phyloP scores from a whole-genome alignment of 2,113 vertebrate species.

The Gadus chalcogrammus region DNA sequence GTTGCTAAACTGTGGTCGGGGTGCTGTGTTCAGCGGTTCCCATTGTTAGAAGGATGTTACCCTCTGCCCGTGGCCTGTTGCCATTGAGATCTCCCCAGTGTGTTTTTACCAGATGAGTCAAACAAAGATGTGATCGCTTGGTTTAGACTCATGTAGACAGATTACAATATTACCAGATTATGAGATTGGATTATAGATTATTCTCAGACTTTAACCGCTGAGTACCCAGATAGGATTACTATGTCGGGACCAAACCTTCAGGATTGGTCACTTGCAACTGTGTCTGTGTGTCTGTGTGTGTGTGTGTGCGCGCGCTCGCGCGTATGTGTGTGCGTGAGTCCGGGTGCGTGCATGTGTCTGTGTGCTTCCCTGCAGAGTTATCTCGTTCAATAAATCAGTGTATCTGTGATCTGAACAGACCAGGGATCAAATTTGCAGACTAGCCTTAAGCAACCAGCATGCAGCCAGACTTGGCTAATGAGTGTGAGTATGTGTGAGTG shows the following conservation, averaged over 20 bases:
- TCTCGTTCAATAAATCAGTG: constrained; percentile 36
- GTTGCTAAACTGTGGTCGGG: too few species aligned
- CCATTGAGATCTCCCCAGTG: too few species aligned
- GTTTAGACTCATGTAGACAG: too few species aligned
- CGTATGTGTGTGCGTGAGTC: not conserved
- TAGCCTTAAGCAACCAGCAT: constrained; percentile 16
- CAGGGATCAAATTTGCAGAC: too few species aligned
- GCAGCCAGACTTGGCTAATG: not conserved
- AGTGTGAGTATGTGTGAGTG: not conserved
- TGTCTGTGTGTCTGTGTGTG: not conserved
- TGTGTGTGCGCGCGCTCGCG: not conserved
- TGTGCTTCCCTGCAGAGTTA: constrained; percentile 9
- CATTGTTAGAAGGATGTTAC: too few species aligned
- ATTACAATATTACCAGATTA: too few species aligned
- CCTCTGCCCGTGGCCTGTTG: too few species aligned
- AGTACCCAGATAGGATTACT: constrained; percentile 27
- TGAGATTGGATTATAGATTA: too few species aligned
- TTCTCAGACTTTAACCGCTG: constrained; percentile 33
- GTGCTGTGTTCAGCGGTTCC: too few species aligned
- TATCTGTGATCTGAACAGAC: constrained; percentile 29
- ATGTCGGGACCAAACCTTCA: constrained; percentile 13
- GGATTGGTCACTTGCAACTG: not conserved
- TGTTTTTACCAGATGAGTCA: too few species aligned
- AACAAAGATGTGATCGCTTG: too few species aligned
- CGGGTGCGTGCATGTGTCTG: constrained; percentile 19